Base-by-base conservation (phyloP, 1,140 invertebrate species). In the Bombus waltoni region DNA sequence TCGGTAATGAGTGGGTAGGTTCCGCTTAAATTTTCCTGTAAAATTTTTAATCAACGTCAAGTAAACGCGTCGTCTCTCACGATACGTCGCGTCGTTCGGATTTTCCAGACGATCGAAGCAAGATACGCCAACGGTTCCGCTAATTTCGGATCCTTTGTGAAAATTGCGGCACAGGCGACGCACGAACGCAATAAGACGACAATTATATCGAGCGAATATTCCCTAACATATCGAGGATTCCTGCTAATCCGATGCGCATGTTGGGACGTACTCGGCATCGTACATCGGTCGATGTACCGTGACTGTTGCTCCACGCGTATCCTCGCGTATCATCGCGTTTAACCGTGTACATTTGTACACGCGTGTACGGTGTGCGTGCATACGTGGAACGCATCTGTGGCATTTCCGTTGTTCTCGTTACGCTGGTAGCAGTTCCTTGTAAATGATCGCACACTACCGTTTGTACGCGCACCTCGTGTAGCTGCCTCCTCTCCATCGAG, bases 171-270 rank as follows among this genome's bases (percentile, higher is more conserved):
- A 15, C 10, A 32, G 32, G 22, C n/a, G 35, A 66, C 9, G 35
- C 18, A 9, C 18, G 25, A 40, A 18, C 70, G 75, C 86, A 42
- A 81, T 91, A 88, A 87, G 91, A 70, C 77, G 68, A 79, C 81
- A 78, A 85, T 92, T 92, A 92, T 84, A 83, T 88, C 73, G 78
- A 85, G 79, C 81, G 87, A 72, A 87, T 92, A 90, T 92, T 86
- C 88, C 81, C 59, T 78, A 83, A 78, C 88, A 92, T 88, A 88
- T 71, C 75, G 77, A 66, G 74, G 76, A 84, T 84, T 83, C 57
- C 35, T 35, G 70, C 70, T 92, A 92, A 92, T 92, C 91, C 89
- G 47, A 71, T 47, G 86, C 80, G 86, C 86, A 89, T 91, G 89
- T 81, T 84, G 75, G 13, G 40, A 87, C 84, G 92, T 92, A 92